These are phyloP conservation scores for Illadopsis cleaveri DNA, from an alignment of 2,113 vertebrate genomes.

Conservation along the genomic window DNA sequence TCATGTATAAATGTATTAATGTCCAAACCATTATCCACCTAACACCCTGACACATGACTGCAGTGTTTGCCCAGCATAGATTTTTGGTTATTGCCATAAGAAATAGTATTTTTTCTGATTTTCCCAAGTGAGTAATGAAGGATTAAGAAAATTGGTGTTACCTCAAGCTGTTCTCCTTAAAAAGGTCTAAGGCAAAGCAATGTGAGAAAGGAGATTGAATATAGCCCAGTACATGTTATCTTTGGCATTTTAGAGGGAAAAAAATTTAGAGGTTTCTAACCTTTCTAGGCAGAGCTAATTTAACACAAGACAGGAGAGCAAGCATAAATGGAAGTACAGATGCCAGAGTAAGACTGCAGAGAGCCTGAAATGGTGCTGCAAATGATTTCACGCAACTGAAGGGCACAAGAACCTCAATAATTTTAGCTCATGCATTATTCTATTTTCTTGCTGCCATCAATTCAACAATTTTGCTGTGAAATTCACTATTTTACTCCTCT, in stretches of 20 bases:
- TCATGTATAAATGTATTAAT: not conserved
- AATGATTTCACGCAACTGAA: not conserved
- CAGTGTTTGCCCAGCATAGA: not conserved
- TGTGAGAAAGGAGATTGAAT: not conserved
- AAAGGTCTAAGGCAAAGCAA: not conserved
- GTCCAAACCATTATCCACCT: not conserved
- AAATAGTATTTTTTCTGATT: not conserved
- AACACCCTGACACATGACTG: accelerated
- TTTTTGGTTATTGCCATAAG: not conserved
- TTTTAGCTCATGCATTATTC: not conserved
- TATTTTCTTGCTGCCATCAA: not conserved
- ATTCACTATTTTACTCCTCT: not conserved
- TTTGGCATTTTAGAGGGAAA: not conserved
- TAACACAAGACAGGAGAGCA: not conserved
- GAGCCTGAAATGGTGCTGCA: not conserved
- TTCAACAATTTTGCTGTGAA: not conserved
- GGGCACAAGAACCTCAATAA: not conserved
- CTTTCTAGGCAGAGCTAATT: not conserved
- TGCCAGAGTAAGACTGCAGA: not conserved
- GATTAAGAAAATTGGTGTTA: not conserved
- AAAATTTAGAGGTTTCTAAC: not conserved
- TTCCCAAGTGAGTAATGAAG: not conserved
- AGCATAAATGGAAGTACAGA: not conserved
- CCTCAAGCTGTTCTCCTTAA: not conserved
- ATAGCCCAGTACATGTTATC: not conserved